Conservation (phyloP, 64 coral and sea anemone genomes). For the Stichodactyla mertensii region DNA sequence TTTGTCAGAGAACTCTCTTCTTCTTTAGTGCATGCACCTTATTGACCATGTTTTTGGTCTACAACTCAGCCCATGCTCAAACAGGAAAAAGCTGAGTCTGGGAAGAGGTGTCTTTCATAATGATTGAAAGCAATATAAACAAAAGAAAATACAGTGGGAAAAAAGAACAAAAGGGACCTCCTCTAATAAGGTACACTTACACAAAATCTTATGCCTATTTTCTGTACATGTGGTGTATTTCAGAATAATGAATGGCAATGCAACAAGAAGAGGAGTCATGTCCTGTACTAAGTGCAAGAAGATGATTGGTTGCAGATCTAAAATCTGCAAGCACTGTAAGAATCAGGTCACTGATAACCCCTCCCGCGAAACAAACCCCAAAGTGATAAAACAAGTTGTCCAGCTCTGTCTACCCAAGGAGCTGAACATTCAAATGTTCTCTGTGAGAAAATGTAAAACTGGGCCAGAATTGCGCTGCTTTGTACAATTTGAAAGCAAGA, state of each 20-base stretch:
- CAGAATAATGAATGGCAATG: constrained; percentile 83
- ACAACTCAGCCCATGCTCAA: too few species aligned
- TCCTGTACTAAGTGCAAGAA: constrained; percentile 75
- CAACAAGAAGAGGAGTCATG: constrained; percentile 84
- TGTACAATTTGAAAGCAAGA: constrained; percentile 46
- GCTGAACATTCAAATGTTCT: constrained; percentile 55
- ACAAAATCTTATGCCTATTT: too few species aligned
- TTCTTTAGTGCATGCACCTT: too few species aligned
- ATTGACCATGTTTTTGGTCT: too few species aligned
- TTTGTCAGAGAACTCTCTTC: too few species aligned
- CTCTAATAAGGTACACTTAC: too few species aligned
- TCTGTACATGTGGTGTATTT: not conserved
- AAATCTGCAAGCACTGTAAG: constrained; percentile 87
- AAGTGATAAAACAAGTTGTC: constrained; percentile 48
- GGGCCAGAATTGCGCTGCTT: constrained; percentile 84
- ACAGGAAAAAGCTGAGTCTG: too few species aligned
- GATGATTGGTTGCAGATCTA: constrained; percentile 90
- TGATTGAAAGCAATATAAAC: too few species aligned
- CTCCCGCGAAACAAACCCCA: constrained; percentile 20
- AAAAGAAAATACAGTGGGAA: too few species aligned
- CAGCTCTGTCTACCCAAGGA: constrained; percentile 50
- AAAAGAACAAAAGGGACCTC: too few species aligned
- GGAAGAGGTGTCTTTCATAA: too few species aligned
- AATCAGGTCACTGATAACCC: constrained; percentile 31
- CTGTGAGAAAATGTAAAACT: constrained; percentile 67